Evolutionary conservation across 2,113 vertebrate species (phyloP).

Genomic region (Maccullochella peelii): DNA sequence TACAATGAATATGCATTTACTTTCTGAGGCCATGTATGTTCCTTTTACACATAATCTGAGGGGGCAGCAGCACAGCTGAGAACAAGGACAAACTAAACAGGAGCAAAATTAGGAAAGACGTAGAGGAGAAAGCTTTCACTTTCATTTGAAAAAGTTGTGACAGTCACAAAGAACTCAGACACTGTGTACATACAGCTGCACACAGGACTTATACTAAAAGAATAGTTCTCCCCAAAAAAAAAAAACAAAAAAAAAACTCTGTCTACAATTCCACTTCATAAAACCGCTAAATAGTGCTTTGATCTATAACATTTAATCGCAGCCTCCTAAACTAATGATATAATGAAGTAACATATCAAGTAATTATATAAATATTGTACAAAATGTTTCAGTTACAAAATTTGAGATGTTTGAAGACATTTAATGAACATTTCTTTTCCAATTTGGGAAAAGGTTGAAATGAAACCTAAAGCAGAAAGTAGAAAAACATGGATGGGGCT

Average conservation of each 20-base stretch:
- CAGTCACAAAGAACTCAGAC: constrained; percentile 41
- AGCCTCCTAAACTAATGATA: background rate
- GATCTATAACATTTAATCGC: background rate
- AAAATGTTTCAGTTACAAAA: background rate
- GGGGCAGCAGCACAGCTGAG: constrained; percentile 43
- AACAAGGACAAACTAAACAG: constrained; percentile 49
- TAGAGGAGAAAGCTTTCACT: constrained; percentile 44
- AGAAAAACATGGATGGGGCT: background rate
- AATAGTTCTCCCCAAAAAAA: constrained; percentile 15
- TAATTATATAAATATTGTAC: background rate
- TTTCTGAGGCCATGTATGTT: constrained; percentile 50
- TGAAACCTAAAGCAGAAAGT: background rate
- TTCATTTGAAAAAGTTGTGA: constrained; percentile 48
- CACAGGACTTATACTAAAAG: background rate
- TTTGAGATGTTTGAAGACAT: background rate
- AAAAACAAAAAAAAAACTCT: constrained; percentile 37
- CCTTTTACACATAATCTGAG: constrained; percentile 42
- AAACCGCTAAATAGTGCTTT: background rate
- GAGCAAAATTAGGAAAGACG: constrained; percentile 53
- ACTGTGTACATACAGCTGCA: constrained; percentile 21
- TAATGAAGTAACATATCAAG: background rate
- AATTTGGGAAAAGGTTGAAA: background rate
- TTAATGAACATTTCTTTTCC: background rate
- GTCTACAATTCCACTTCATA: background rate
- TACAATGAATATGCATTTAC: constrained; percentile 61